Evolutionary conservation across 2,113 vertebrate genomes (phyloP).

Genomic region (Aphyosemion australe): DNA sequence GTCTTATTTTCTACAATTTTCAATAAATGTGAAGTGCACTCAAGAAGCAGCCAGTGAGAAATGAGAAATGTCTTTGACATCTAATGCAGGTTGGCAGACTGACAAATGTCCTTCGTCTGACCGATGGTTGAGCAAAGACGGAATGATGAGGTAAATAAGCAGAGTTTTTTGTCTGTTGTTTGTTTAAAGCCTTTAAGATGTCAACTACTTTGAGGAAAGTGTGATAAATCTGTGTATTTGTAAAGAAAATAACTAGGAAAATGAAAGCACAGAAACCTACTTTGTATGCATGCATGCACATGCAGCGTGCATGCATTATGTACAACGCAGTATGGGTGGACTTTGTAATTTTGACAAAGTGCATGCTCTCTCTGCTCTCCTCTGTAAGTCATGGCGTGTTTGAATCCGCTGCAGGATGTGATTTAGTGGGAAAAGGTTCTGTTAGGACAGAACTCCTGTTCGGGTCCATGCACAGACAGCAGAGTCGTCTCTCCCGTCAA

Average conservation of each 20-base stretch:
- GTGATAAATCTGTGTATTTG: background rate
- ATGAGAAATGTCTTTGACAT: conserved; percentile 11
- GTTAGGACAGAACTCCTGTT: conserved; percentile 29
- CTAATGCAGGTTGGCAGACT: conserved; percentile 21
- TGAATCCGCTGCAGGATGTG: conserved; percentile 8
- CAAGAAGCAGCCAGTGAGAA: background rate
- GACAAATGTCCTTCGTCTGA: conserved; percentile 27
- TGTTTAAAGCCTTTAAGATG: background rate
- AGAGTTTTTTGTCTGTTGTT: background rate
- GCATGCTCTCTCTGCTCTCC: conserved; percentile 2
- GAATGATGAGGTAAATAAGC: background rate
- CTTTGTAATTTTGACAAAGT: conserved; percentile 10
- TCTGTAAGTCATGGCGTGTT: background rate
- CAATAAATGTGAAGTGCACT: background rate
- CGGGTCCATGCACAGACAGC: conserved; percentile 5
- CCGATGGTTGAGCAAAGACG: background rate
- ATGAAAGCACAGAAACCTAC: background rate
- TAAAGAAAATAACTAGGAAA: background rate
- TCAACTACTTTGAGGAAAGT: background rate
- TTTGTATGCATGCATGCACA: conserved; percentile 11
- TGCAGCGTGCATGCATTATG: conserved; percentile 19
- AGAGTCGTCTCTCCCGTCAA: conserved; percentile 54
- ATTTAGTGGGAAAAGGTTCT: background rate
- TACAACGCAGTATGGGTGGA: conserved; percentile 2
- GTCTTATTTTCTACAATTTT: no score